A percentile compares a stretch with the other conserved stretches of the same genome.
Evolutionary conservation across 2,113 vertebrate genomes (phyloP).

Genomic region (Silurus glanis): DNA sequence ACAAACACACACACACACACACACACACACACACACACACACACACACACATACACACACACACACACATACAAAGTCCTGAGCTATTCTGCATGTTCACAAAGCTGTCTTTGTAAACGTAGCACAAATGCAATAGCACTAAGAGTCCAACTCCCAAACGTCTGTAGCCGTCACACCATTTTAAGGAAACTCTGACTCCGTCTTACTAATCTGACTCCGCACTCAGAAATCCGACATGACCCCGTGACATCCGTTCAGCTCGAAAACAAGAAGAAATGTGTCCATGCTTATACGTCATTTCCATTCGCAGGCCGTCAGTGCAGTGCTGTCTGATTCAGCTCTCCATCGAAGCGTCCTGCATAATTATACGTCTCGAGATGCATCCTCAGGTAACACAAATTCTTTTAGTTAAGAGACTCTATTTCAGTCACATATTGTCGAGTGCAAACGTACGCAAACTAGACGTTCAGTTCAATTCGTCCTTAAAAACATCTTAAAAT

Average conservation of each 20-base stretch:
- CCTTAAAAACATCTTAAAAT: neutral
- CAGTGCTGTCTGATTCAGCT: constrained; percentile 55
- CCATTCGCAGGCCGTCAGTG: constrained; percentile 48
- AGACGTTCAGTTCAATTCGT: neutral
- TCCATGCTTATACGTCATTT: neutral
- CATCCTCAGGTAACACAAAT: constrained; percentile 54
- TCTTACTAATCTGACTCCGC: constrained; percentile 37
- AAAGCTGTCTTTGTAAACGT: constrained; percentile 63
- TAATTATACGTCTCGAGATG: constrained; percentile 58
- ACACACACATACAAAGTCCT: constrained; percentile 25
- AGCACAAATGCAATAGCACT: constrained; percentile 52
- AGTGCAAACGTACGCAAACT: no score
- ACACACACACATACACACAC: constrained; percentile 31
- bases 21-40: constrained; percentile 52
- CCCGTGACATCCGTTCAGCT: neutral
- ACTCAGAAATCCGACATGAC: constrained; percentile 13
- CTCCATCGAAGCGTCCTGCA: constrained; percentile 54
- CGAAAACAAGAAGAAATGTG: neutral
- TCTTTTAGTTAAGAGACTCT: neutral
- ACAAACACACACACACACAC: constrained; percentile 53
- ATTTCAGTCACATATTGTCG: neutral
- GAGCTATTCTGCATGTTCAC: constrained; percentile 55
- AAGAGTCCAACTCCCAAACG: constrained; percentile 41
- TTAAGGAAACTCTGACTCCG: constrained; percentile 26
- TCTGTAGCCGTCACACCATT: constrained; percentile 36